Evolutionary conservation across 2,113 vertebrate genomes (phyloP), one percentile per base, ranked within the genome.

Genomic region (Lanius ludovicianus): DNA sequence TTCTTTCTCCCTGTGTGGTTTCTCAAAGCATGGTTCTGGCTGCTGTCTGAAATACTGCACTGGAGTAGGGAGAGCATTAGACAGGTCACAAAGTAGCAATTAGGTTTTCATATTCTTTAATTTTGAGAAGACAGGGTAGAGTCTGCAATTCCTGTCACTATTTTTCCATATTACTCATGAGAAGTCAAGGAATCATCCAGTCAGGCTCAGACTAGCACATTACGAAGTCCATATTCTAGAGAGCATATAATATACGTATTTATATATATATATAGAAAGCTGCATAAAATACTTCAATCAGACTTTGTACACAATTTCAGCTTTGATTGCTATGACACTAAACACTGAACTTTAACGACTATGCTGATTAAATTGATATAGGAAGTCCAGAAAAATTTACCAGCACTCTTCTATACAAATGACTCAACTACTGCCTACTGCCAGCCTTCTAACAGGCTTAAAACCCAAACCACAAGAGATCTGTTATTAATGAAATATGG

Each of bases 371-470:
- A 94, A 93, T 74, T 83, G 87, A 88, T 81, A 77, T 25, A 70
- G 92, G 47, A 95, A 95, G 87, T 90, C 79, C 52, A 91, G 85
- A 77, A 68, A 67, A 62, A 88, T 94, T 93, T 88, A 86, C 68
- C 49, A 94, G 42, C 79, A 70, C 69, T 86, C 62, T 77, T 93
- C 84, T 69, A 33, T 47, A 80, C 44, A 87, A 92, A 89, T 79
- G 37, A 84, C 80, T 94, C 65, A 89, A 57, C 60, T 84, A 44
- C 41, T 92, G 71, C 50, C 42, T 73, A 15, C 46, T 90, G 87
- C 68, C 88, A 95, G 76, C 24, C 50, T 95, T 96, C 81, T 67
- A 93, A 84, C 47, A 49, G 68, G 20, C 35, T 70, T 83, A 87
- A 95, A 93, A 35, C 33, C 42, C 81, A 91, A 87, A 87, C 67